A percentile compares a stretch with the other conserved stretches of the same genome.
Conservation (phyloP, 2,888 invertebrate genomes). For the Drosophila mettleri region DNA sequence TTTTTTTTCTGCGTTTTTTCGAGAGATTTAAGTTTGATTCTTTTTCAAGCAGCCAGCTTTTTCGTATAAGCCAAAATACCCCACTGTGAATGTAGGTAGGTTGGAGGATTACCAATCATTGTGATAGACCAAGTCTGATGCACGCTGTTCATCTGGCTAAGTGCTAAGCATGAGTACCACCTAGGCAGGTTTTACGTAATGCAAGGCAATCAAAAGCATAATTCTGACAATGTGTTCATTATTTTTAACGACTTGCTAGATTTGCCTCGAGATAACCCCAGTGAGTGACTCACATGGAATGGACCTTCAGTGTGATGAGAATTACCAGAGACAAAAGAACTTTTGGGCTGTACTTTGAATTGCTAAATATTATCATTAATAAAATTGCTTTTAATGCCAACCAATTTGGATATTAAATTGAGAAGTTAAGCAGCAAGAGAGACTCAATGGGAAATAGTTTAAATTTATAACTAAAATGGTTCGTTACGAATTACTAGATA, state of each 20-base stretch:
- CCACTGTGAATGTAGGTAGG: neutral
- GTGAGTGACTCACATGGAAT: neutral
- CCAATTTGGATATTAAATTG: neutral
- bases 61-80: neutral
- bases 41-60: too few species aligned
- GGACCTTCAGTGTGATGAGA: neutral
- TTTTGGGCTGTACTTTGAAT: neutral
- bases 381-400: neutral
- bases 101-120: neutral
- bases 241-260: slow-evolving; percentile 5
- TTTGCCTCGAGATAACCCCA: neutral
- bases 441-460: neutral
- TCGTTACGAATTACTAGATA: neutral
- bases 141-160: neutral
- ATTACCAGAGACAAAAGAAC: neutral
- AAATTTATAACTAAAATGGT: neutral
- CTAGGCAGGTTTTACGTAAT: slow-evolving; percentile 21
- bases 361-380: neutral
- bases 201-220: slow-evolving; percentile 11
- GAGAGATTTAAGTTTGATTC: neutral
- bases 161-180: neutral
- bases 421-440: neutral
- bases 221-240: slow-evolving; percentile 24
- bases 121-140: slow-evolving; percentile 1
- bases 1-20: too few species aligned